Evolutionary conservation across 2,797 vertebrate genomes (phyloP).

Genomic region (Galaxias olidus): DNA sequence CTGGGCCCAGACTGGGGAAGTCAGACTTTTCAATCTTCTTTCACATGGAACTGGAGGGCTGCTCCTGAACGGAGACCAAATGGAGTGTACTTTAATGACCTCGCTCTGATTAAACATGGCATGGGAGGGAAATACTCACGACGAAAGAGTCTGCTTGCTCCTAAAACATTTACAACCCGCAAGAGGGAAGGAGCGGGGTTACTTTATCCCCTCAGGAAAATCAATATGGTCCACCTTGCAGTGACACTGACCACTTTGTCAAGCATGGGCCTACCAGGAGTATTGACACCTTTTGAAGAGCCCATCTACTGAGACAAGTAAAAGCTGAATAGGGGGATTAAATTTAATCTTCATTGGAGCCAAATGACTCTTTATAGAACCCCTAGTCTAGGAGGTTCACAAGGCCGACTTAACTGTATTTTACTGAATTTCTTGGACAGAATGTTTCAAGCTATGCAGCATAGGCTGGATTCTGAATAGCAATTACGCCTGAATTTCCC

Average conservation of each 20-base stretch:
- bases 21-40: constrained; percentile 43
- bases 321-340: background rate
- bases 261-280: constrained; percentile 1
- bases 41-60: constrained; percentile 14
- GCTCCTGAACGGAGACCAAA: constrained; percentile 20
- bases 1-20: constrained; percentile 22
- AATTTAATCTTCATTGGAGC: background rate
- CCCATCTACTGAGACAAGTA: background rate
- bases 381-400: background rate
- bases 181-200: background rate
- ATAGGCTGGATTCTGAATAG: no score
- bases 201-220: constrained; percentile 11
- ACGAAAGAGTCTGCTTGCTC: constrained; percentile 17
- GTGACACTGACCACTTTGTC: constrained; percentile 9
- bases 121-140: constrained; percentile 35
- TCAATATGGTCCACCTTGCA: constrained; percentile 20
- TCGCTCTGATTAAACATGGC: constrained; percentile 42
- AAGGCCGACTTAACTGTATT: no score
- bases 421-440: no score
- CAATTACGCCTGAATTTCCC: no score
- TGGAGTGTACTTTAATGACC: constrained; percentile 29
- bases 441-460: no score
- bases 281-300: background rate
- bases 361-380: background rate
- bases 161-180: constrained; percentile 25